phyloP scores from a whole-genome alignment of 2,888 invertebrate genomes.

The Ashinkailepas kermadecensis region DNA sequence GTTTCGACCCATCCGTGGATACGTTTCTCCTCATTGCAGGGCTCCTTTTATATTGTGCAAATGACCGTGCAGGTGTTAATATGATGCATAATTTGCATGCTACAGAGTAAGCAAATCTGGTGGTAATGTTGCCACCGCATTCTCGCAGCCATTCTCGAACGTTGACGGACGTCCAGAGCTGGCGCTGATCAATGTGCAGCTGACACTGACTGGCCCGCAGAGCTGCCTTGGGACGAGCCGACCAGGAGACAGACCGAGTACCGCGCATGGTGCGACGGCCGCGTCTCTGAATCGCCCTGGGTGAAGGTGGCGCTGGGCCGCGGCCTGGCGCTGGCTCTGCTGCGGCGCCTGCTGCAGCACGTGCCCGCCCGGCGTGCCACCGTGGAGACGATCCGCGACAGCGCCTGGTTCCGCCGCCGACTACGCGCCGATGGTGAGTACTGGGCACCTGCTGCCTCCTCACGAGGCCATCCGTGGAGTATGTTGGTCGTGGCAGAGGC shows the following conservation, averaged over 20 bases:
- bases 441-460: neutral
- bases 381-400: neutral
- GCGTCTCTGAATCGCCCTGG: conserved; percentile 68
- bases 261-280: conserved; percentile 61
- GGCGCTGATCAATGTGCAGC: too few relatives aligned
- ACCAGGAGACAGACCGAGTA: conserved; percentile 60
- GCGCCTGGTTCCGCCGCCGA: conserved; percentile 2
- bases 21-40: too few relatives aligned
- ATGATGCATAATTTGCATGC: too few relatives aligned
- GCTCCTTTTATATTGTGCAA: too few relatives aligned
- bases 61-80: too few relatives aligned
- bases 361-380: conserved; percentile 7
- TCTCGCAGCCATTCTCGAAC: too few relatives aligned
- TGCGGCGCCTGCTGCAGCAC: conserved; percentile 51
- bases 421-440: neutral
- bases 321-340: conserved; percentile 62
- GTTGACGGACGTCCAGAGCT: too few relatives aligned
- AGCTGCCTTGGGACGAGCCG: conserved; percentile 92
- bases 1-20: too few relatives aligned
- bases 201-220: conserved; percentile 47
- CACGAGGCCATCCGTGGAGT: too few relatives aligned
- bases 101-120: too few relatives aligned
- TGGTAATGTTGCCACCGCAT: too few relatives aligned
- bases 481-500: too few relatives aligned
- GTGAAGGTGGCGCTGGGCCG: conserved; percentile 55